A percentile compares a stretch with the other conserved stretches of the same genome.
These are phyloP conservation scores for Danaus plexippus DNA, from an alignment of 1,140 invertebrate species.

Conservation along the genomic window DNA sequence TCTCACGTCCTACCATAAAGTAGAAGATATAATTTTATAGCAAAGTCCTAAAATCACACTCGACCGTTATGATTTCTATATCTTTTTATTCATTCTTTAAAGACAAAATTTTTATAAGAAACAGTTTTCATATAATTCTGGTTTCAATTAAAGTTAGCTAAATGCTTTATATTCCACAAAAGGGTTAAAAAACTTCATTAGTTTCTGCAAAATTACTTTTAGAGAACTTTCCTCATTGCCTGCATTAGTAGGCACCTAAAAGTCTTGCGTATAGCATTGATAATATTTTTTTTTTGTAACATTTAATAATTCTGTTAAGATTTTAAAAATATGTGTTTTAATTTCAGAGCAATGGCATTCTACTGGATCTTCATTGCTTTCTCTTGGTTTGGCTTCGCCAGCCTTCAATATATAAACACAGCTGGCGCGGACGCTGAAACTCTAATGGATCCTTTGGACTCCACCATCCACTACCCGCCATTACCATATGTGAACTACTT, in stretches of 20 bases:
- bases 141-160: background rate
- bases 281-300: background rate
- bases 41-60: no score
- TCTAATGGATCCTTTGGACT: conserved; percentile 30
- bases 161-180: conserved; percentile 1
- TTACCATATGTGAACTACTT: conserved; percentile 42
- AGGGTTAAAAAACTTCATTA: background rate
- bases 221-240: no score
- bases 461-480: conserved; percentile 32
- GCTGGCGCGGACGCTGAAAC: conserved; percentile 28
- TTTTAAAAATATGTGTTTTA: conserved; percentile 13
- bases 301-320: background rate
- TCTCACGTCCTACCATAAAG: no score
- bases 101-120: background rate
- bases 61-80: no score
- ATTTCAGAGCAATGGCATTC: conserved; percentile 54
- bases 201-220: no score
- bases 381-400: conserved; percentile 49
- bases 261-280: no score
- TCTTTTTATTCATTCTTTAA: no score
- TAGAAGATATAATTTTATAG: no score
- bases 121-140: conserved; percentile 4
- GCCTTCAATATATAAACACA: conserved; percentile 53
- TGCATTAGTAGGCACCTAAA: no score
- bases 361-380: conserved; percentile 51